phyloP scores from a whole-genome alignment of 2,797 vertebrate genomes.

The Menidia menidia region DNA sequence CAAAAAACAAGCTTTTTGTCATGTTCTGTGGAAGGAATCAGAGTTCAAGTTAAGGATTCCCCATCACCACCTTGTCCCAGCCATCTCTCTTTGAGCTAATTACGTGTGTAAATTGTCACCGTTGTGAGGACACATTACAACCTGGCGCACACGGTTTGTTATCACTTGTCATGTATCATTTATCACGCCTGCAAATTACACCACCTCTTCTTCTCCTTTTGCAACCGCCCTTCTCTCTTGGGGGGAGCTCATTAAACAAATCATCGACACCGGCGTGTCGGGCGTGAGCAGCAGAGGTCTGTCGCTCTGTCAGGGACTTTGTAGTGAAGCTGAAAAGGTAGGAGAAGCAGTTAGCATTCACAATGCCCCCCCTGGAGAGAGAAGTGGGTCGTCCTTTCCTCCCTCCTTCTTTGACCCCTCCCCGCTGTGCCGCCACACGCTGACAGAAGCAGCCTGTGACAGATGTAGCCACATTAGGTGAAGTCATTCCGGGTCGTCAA shows the following conservation, averaged over 20 bases:
- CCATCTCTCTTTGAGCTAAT: slow-evolving; percentile 50
- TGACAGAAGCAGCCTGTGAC: slow-evolving; percentile 60
- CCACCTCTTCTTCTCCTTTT: slow-evolving; percentile 46
- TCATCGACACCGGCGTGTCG: slow-evolving; percentile 21
- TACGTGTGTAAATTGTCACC: slow-evolving; percentile 66
- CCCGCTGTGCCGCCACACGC: background rate
- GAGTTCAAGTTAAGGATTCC: too few species aligned
- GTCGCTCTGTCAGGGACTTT: slow-evolving; percentile 34
- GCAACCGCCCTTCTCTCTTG: slow-evolving; percentile 38
- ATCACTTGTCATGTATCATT: slow-evolving; percentile 68
- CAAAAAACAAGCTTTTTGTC: background rate
- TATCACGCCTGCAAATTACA: slow-evolving; percentile 69
- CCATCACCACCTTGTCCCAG: slow-evolving; percentile 4
- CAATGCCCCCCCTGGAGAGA: slow-evolving; percentile 26
- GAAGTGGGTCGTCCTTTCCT: slow-evolving; percentile 18
- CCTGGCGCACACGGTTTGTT: slow-evolving; percentile 50
- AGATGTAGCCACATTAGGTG: slow-evolving; percentile 49
- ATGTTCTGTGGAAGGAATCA: background rate
- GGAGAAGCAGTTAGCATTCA: slow-evolving; percentile 30
- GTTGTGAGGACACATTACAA: slow-evolving; percentile 59
- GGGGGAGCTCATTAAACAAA: slow-evolving; percentile 37
- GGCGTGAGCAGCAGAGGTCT: slow-evolving; percentile 8
- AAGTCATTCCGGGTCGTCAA: slow-evolving; percentile 48
- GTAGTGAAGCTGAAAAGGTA: slow-evolving; percentile 10
- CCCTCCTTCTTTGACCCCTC: slow-evolving; percentile 29